Percentiles rank a stretch among this genome's conserved stretches.
These are phyloP conservation scores for Dicycla oo DNA, from an alignment of 2,888 invertebrate species.

Conservation along the genomic window DNA sequence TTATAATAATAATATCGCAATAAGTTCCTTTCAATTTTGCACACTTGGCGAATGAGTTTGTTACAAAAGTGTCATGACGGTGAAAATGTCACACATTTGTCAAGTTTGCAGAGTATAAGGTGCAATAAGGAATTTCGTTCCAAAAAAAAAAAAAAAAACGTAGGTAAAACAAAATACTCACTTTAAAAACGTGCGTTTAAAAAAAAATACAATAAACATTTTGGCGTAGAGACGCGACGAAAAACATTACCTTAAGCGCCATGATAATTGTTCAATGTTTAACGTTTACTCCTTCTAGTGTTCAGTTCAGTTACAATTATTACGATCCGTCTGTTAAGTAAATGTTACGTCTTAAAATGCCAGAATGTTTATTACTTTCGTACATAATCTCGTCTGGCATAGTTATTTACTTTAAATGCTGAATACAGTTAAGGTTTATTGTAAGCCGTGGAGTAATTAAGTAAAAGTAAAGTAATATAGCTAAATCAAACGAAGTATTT, in stretches of 20 bases:
- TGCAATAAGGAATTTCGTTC: neutral
- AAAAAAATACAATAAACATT: neutral
- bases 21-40: neutral
- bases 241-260: conserved; percentile 12
- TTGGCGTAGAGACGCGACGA: neutral
- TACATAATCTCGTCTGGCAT: conserved; percentile 56
- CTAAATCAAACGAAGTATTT: conserved; percentile 10
- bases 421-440: conserved; percentile 46
- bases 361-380: conserved; percentile 59
- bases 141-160: too few relatives aligned
- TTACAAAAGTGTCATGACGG: neutral
- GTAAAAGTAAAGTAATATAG: conserved; percentile 9
- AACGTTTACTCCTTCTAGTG: conserved; percentile 40
- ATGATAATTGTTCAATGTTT: conserved; percentile 43
- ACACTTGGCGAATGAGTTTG: neutral
- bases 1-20: too few relatives aligned
- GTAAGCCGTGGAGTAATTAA: conserved; percentile 8
- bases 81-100: neutral
- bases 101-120: neutral
- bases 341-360: conserved; percentile 56
- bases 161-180: too few relatives aligned
- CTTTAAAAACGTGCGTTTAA: neutral
- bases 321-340: conserved; percentile 48
- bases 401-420: conserved; percentile 36
- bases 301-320: conserved; percentile 50